Evolutionary conservation across 2,113 vertebrate species (phyloP).

Genomic region (Formicarius rufipectus): DNA sequence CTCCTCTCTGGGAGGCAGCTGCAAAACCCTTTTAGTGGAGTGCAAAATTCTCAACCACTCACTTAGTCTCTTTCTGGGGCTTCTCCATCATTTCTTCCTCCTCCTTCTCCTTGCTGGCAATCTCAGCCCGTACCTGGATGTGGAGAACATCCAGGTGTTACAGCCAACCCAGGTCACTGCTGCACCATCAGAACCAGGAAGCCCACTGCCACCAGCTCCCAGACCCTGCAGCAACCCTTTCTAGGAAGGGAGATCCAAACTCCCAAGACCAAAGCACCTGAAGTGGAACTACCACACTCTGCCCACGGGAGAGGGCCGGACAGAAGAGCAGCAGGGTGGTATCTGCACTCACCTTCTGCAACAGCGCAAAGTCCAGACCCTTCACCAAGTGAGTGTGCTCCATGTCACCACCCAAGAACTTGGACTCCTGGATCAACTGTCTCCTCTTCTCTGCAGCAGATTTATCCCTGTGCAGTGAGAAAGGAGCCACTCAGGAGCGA

Average conservation of each 20-base stretch:
- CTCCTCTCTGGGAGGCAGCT: not conserved
- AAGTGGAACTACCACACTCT: not conserved
- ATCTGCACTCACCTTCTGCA: conserved; percentile 87
- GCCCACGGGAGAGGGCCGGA: fast-evolving
- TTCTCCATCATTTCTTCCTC: conserved; percentile 98
- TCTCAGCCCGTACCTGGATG: conserved; percentile 92
- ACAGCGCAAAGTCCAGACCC: conserved; percentile 93
- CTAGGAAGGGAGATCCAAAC: not conserved
- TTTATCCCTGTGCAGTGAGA: conserved; percentile 81
- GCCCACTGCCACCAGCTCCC: not conserved
- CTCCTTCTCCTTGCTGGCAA: conserved; percentile 96
- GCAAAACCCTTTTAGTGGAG: not conserved
- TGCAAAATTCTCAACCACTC: conserved; percentile 8
- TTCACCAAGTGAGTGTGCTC: conserved; percentile 99
- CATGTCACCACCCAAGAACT: conserved; percentile 99
- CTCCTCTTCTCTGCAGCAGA: conserved; percentile 96
- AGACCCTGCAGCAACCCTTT: not conserved
- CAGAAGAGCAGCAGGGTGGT: fast-evolving
- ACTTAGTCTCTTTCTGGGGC: conserved; percentile 97
- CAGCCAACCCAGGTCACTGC: not conserved
- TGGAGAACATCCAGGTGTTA: not conserved
- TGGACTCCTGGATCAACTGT: conserved; percentile 98
- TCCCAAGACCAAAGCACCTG: fast-evolving
- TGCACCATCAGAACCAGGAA: not conserved
- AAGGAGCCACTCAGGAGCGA: not conserved